Evolutionary conservation across 2,888 invertebrate genomes (phyloP), one percentile per base, ranked within the genome.

Genomic region (Pristionchus exspectatus): DNA sequence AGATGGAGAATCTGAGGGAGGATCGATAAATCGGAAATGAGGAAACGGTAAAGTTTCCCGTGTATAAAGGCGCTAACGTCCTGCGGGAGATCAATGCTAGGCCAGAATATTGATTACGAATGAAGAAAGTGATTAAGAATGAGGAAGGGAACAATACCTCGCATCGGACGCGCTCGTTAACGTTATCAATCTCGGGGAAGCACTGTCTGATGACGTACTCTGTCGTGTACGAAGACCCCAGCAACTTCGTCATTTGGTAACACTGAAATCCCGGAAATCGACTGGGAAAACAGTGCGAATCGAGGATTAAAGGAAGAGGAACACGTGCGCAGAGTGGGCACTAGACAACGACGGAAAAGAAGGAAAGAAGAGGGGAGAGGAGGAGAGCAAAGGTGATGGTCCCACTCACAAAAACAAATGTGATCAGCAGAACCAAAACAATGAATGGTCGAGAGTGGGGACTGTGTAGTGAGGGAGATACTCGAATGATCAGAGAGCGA

Each of bases 191-290:
- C 33, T 74, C 74, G 33, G 87, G 87, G 24, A 88, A 88, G 44
- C 87, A 88, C 87, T 88, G 54, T 21, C 38, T n/a, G 33, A 88
- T 72, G 87, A 88, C n/a, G 56, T 74, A 88, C 21, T 88, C 74
- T 24, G 74, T 88, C 16, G 87, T 54, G 74, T 88, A 88, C 30
- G 87, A 72, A 30, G 87, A 74, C 0, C 87, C 87, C 16, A 88
- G 74, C 24, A 88, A 24, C 24, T 12, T 30, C n/a, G 87, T 74
- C 87, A 88, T 88, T 27, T 3, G n/a, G n/a, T 24, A 77, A 0
- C 14, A 24, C 86, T 59, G 56, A 50, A 56, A 44, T 10, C 1
- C 21, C 0, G 0, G 83, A 24, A 0, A 30, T 83, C 50, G 50
- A 10, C 5, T 30, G 24, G 56, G 14, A 30, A 83, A 30, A 77